Conservation (phyloP, 2,888 invertebrate genomes). For the Pristionchus japonicus region DNA sequence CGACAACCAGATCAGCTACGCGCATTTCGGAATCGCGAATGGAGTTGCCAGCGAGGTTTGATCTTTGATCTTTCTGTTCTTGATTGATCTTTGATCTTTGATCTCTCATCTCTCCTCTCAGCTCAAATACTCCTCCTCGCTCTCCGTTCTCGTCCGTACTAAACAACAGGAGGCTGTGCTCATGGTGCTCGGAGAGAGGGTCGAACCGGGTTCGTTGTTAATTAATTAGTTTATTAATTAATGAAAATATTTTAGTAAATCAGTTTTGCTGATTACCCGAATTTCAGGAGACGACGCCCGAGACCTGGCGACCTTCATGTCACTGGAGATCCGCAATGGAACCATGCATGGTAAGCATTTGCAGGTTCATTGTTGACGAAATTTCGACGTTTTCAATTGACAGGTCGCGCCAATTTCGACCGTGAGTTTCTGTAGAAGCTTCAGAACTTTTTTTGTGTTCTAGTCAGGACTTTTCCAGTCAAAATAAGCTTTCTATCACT, state of each 20-base stretch:
- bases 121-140: constrained; percentile 42
- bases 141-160: constrained; percentile 39
- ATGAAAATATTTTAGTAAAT: neutral
- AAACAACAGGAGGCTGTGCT: neutral
- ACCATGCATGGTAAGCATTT: constrained; percentile 54
- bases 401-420: neutral
- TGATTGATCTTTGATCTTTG: neutral
- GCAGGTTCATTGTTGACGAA: neutral
- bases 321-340: constrained; percentile 57
- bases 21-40: neutral
- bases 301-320: constrained; percentile 59
- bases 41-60: constrained; percentile 9
- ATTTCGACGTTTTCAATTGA: neutral
- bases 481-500: neutral
- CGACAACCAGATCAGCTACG: constrained; percentile 15
- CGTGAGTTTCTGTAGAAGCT: neutral
- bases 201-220: neutral
- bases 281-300: constrained; percentile 48
- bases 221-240: neutral
- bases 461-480: neutral
- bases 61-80: neutral
- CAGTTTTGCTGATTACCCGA: neutral
- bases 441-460: neutral
- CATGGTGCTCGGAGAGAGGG: constrained; percentile 19
- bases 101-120: neutral